Conservation (phyloP, 1,140 invertebrate species). For the Tetramorium parvispinum region DNA sequence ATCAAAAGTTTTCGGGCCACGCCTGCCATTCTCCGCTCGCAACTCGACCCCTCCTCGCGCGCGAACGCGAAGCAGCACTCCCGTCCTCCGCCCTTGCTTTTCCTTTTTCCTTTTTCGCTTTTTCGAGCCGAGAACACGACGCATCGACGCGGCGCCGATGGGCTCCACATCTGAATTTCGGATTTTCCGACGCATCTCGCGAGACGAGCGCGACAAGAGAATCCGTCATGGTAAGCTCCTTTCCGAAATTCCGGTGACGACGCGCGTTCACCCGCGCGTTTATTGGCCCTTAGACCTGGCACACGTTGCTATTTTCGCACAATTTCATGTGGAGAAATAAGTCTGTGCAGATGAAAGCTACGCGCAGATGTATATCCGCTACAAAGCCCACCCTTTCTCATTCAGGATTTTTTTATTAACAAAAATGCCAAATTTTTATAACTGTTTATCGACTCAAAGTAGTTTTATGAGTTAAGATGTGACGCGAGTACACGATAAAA, state of each 20-base stretch:
- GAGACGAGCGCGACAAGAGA: conserved; percentile 51
- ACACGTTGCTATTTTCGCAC: conserved; percentile 9
- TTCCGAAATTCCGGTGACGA: conserved; percentile 42
- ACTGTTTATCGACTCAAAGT: background rate
- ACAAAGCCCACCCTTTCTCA: background rate
- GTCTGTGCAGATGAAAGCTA: background rate
- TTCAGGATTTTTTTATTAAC: background rate
- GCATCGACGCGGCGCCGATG: conserved; percentile 2
- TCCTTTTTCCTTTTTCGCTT: conserved; percentile 24
- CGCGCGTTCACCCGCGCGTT: conserved; percentile 32
- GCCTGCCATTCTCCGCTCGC: conserved; percentile 52
- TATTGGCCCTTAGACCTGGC: conserved; percentile 45
- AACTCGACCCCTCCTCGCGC: background rate
- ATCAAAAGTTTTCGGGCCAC: conserved; percentile 82
- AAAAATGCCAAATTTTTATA: background rate
- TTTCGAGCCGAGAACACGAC: conserved; percentile 17
- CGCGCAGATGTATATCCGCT: background rate
- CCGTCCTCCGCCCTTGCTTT: background rate
- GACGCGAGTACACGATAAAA: background rate
- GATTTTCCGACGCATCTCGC: conserved; percentile 56
- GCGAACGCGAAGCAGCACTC: background rate
- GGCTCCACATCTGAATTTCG: conserved; percentile 54
- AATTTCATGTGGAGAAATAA: conserved; percentile 22
- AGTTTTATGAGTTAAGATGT: background rate
- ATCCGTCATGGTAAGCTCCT: conserved; percentile 58